A percentile compares a stretch with the other conserved stretches of the same genome.
phyloP scores from a whole-genome alignment of 2,113 vertebrate genomes.

The Trogon surrucura region DNA sequence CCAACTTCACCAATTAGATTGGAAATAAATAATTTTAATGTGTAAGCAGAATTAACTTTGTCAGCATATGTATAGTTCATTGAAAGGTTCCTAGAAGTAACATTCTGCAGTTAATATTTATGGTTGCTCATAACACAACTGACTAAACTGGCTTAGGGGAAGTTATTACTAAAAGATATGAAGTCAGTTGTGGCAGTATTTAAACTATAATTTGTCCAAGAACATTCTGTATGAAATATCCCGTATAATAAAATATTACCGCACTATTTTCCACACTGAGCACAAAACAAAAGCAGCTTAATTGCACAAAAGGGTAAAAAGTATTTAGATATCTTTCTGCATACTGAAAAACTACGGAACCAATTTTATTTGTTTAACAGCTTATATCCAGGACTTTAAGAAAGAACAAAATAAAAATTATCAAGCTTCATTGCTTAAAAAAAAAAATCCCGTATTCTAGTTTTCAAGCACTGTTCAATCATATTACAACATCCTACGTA shows the following conservation, averaged over 20 bases:
- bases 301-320: not conserved
- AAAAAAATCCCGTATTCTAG: not conserved
- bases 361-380: not conserved
- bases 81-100: conserved; percentile 58
- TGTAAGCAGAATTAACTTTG: conserved; percentile 57
- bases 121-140: conserved; percentile 12
- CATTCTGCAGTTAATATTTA: conserved; percentile 68
- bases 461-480: not conserved
- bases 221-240: not conserved
- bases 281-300: not conserved
- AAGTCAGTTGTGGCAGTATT: conserved; percentile 19
- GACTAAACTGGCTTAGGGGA: conserved; percentile 15
- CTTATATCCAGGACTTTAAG: not conserved
- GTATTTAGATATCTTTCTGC: not conserved
- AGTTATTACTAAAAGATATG: conserved; percentile 35
- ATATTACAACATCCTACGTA: not conserved
- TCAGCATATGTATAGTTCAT: conserved; percentile 13
- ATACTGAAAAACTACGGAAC: not conserved
- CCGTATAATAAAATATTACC: not conserved
- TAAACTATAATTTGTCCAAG: conserved; percentile 11
- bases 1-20: conserved; percentile 71
- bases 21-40: conserved; percentile 72
- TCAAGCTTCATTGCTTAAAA: not conserved
- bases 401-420: not conserved
- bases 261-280: not conserved